Conservation (phyloP, 2,888 invertebrate genomes). For the Orchesellides sinensis region DNA sequence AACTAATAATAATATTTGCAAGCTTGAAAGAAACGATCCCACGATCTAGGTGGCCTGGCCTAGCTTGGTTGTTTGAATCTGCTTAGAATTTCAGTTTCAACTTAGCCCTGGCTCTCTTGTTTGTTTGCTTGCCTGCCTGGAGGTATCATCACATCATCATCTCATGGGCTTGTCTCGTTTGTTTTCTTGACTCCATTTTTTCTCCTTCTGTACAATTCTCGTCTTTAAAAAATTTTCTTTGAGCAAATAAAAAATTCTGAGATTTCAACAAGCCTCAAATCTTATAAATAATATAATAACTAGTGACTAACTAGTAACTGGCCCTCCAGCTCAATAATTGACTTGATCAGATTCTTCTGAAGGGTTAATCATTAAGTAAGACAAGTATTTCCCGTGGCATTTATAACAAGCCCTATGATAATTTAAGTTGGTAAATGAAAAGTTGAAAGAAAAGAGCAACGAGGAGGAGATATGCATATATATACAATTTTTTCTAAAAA, state of each 20-base stretch:
- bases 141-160: slow-evolving; percentile 38
- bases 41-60: slow-evolving; percentile 55
- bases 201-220: slow-evolving; percentile 13
- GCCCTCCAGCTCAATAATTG: slow-evolving; percentile 48
- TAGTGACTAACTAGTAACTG: slow-evolving; percentile 28
- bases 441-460: no score
- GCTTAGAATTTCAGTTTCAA: not conserved
- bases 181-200: slow-evolving; percentile 36
- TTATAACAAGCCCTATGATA: slow-evolving; percentile 34
- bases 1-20: slow-evolving; percentile 42
- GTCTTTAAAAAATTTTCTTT: slow-evolving; percentile 4
- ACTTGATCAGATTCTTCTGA: slow-evolving; percentile 51
- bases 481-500: slow-evolving; percentile 17
- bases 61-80: not conserved
- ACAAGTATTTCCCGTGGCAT: slow-evolving; percentile 52
- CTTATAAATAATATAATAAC: slow-evolving; percentile 43
- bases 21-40: slow-evolving; percentile 38
- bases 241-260: slow-evolving; percentile 53
- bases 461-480: slow-evolving; percentile 25
- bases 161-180: slow-evolving; percentile 50
- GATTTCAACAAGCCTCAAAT: slow-evolving; percentile 56
- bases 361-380: slow-evolving; percentile 49
- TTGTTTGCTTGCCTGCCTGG: slow-evolving; percentile 46
- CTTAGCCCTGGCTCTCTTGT: slow-evolving; percentile 16
- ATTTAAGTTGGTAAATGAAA: slow-evolving; percentile 20